Evolutionary conservation across 2,888 invertebrate genomes (phyloP), one percentile per base, ranked within the genome.

Genomic region (Andrena bucephala): DNA sequence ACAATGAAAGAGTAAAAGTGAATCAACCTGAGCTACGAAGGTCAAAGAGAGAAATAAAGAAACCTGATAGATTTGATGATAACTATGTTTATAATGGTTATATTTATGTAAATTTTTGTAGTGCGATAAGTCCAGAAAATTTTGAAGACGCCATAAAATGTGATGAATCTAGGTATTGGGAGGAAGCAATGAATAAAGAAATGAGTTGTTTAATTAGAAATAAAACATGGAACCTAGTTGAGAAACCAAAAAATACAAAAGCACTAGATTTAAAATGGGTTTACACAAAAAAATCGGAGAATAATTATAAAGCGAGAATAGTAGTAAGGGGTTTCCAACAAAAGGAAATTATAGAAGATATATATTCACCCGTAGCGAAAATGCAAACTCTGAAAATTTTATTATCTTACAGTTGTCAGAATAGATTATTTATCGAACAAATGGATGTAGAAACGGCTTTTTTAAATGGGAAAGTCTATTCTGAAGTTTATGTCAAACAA

Each of bases 251-350:
- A 36, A 48, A 48, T 36, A 50, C 57, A 69, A 60, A 70, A 4
- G 5, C 71, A 5, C 10, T 82, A 42, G 80, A 83, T 54, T 48
- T 77, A 3, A 83, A 83, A 33, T 83, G 80, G 77, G 66, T 80
- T 1, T 83, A 60, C n/a, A 8, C 33, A 33, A 33, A 8, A 33
- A 33, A 33, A 6, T 8, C 33, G 2, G 33, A 33, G 8, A 33
- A 77, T 59, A 54, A 83, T 48, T 13, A 77, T 5, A 77, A 78
- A 50, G 83, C 80, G 6, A 72, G 77, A 31, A 5, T 83, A 48
- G 79, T 83, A 0, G 73, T 71, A 27, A 69, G 71, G 33, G 81
- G 74, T 0, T 84, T 74, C 57, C 84, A 84, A 27, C 81, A 84
- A 73, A 67, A 10, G 3, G 59, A 84, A 2, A n/a, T 62, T 0